Evolutionary conservation across 2,888 invertebrate genomes (phyloP).

Genomic region (Candidula unifasciata): DNA sequence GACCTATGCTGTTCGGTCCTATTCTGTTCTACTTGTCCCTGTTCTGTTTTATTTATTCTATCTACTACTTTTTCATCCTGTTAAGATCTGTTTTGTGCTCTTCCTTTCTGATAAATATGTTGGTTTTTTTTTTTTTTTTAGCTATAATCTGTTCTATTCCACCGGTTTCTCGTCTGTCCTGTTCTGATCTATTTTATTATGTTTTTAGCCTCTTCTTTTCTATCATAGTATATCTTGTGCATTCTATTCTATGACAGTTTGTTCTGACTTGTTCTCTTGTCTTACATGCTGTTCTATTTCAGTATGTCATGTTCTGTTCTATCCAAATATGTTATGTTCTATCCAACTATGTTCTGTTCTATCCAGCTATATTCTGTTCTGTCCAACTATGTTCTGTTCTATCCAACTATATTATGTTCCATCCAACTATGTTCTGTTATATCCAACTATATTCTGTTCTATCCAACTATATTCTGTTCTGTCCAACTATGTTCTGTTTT

Average conservation of each 20-base stretch:
- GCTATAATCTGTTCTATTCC: too few relatives aligned
- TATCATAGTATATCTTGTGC: too few relatives aligned
- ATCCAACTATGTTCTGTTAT: not conserved
- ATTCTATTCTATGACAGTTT: too few relatives aligned
- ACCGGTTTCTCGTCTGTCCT: too few relatives aligned
- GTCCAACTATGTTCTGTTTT: not conserved
- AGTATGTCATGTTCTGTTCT: not conserved
- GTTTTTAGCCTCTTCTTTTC: not conserved
- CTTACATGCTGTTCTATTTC: not conserved
- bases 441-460: not conserved
- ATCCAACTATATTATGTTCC: not conserved
- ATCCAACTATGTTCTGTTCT: not conserved
- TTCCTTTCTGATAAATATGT: too few relatives aligned
- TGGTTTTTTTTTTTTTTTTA: too few relatives aligned
- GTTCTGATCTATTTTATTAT: too few relatives aligned
- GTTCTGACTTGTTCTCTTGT: not conserved
- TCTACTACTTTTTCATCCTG: not conserved
- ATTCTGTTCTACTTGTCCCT: not conserved
- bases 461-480: not conserved
- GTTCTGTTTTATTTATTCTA: not conserved
- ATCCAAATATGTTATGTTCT: not conserved
- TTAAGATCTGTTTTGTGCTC: too few relatives aligned
- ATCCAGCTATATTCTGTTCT: not conserved
- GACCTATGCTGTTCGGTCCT: too few relatives aligned
- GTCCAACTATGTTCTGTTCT: not conserved